phyloP scores from a whole-genome alignment of 2,888 invertebrate genomes.

The Liopterus haemorrhoidalis region DNA sequence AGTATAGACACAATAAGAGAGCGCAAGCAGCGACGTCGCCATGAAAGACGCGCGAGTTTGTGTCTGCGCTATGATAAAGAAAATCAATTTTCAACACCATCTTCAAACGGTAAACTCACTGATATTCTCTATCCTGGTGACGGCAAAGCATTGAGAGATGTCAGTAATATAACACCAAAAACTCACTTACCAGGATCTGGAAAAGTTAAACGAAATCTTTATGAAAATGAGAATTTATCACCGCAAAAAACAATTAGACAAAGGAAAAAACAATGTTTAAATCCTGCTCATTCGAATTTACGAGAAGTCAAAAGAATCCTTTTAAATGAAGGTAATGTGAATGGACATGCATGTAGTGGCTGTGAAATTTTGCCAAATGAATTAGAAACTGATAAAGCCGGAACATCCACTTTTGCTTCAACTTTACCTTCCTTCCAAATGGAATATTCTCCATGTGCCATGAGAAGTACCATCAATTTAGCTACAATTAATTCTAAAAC shows the following conservation, averaged over 20 bases:
- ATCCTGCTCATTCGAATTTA: neutral
- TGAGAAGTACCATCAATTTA: constrained; percentile 44
- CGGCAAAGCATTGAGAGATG: constrained; percentile 51
- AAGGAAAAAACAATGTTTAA: constrained; percentile 9
- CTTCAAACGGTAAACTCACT: constrained; percentile 51
- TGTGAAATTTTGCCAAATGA: neutral
- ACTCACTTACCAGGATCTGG: constrained; percentile 1
- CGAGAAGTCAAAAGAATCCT: neutral
- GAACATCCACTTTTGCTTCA: constrained; percentile 36
- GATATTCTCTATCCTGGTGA: constrained; percentile 41
- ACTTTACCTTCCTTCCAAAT: constrained; percentile 53
- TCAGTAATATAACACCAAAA: constrained; percentile 58
- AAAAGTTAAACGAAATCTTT: constrained; percentile 19
- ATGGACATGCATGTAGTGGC: neutral
- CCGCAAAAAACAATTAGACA: constrained; percentile 1
- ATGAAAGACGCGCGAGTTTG: constrained; percentile 43
- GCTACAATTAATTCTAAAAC: constrained; percentile 24
- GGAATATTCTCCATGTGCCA: constrained; percentile 48
- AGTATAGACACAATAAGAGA: constrained; percentile 41
- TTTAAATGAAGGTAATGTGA: constrained; percentile 7
- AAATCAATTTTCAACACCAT: constrained; percentile 55
- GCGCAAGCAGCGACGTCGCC: constrained; percentile 47
- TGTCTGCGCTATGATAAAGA: constrained; percentile 54
- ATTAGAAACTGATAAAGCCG: neutral
- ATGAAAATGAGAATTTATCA: neutral